phyloP scores from a whole-genome alignment of 2,113 vertebrate species.

The Sinocyclocheilus maitianheensis region DNA sequence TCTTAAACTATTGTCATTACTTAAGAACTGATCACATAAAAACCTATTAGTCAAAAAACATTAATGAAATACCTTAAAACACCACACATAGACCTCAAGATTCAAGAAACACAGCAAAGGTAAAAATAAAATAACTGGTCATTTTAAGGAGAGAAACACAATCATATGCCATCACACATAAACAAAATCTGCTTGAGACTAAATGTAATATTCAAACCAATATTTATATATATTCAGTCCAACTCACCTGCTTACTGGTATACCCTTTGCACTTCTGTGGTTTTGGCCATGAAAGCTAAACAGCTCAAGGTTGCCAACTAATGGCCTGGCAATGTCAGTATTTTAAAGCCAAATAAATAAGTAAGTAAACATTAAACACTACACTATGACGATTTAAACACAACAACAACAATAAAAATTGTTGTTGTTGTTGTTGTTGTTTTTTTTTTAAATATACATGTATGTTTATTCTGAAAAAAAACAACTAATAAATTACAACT shows the following conservation, averaged over 20 bases:
- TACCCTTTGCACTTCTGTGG: not conserved
- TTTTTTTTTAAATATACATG: too few relatives aligned
- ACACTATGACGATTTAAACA: too few relatives aligned
- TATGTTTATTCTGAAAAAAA: too few relatives aligned
- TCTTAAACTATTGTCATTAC: not conserved
- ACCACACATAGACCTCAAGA: not conserved
- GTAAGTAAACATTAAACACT: too few relatives aligned
- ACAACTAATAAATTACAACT: too few relatives aligned
- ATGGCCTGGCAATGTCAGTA: not conserved
- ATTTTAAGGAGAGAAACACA: not conserved
- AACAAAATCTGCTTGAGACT: not conserved
- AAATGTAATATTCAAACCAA: too few relatives aligned
- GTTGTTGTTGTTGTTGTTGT: too few relatives aligned
- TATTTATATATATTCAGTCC: too few relatives aligned
- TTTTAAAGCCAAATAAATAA: not conserved
- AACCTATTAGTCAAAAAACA: not conserved
- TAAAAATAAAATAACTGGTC: not conserved
- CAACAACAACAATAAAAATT: too few relatives aligned
- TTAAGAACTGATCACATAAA: not conserved
- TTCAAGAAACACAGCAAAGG: not conserved
- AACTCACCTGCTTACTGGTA: not conserved
- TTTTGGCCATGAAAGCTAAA: not conserved
- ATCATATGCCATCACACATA: not conserved
- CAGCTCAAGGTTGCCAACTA: not conserved
- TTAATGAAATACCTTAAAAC: not conserved